phyloP scores from a whole-genome alignment of 2,888 invertebrate genomes.

The Erebia aethiops region DNA sequence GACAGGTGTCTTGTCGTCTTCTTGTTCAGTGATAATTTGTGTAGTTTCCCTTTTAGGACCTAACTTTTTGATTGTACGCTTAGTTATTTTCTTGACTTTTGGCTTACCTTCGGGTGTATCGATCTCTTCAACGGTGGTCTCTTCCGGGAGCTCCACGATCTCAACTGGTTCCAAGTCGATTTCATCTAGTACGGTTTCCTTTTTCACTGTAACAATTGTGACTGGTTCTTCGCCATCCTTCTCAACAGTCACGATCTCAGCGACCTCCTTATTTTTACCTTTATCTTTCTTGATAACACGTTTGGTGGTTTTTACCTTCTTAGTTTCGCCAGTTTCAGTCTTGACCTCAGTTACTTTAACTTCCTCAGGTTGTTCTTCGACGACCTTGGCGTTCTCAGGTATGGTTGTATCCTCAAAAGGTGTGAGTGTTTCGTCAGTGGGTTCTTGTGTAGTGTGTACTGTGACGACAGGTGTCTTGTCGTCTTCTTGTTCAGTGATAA shows the following conservation, averaged over 20 bases:
- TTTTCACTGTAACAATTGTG: background rate
- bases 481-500: constrained; percentile 50
- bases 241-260: background rate
- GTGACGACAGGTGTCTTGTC: constrained; percentile 56
- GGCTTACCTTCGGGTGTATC: background rate
- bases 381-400: background rate
- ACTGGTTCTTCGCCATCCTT: background rate
- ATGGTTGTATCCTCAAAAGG: constrained; percentile 36
- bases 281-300: background rate
- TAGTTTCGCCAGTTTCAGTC: background rate
- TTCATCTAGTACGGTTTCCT: background rate
- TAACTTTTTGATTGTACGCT: background rate
- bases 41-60: background rate
- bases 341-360: constrained; percentile 9
- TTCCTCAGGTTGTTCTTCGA: constrained; percentile 11
- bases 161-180: background rate
- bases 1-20: background rate
- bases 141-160: background rate
- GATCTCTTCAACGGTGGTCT: background rate
- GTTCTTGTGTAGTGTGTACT: constrained; percentile 35
- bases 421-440: constrained; percentile 39
- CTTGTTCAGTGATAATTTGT: constrained; percentile 9
- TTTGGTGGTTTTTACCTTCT: background rate
- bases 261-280: background rate
- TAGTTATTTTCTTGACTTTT: background rate